These are phyloP conservation scores for Pseudococcus viburni DNA, from an alignment of 2,888 invertebrate genomes.

Conservation along the genomic window DNA sequence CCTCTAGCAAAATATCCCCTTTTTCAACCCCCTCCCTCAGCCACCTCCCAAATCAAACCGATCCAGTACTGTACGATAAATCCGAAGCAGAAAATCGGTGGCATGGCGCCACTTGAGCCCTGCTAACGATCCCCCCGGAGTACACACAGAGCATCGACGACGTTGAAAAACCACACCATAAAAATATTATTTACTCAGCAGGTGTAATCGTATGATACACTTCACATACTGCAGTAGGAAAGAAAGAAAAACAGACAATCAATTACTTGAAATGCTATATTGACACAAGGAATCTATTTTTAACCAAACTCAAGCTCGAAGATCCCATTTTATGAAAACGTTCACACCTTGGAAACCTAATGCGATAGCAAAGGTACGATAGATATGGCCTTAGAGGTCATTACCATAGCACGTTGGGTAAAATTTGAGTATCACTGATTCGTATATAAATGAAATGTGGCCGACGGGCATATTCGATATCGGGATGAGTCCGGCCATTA, in stretches of 20 bases:
- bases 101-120: not conserved
- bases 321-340: not conserved
- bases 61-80: not conserved
- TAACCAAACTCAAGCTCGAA: not conserved
- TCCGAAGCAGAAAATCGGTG: not conserved
- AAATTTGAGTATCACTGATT: conserved; percentile 57
- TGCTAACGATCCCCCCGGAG: not conserved
- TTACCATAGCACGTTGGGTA: not conserved
- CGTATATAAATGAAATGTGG: conserved; percentile 32
- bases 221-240: not conserved
- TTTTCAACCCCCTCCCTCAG: not conserved
- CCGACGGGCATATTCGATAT: conserved; percentile 46
- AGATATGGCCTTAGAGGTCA: not conserved
- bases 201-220: conserved; percentile 40
- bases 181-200: conserved; percentile 37
- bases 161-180: conserved; percentile 7
- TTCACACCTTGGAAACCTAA: not conserved
- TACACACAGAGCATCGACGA: not conserved
- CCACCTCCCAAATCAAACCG: not conserved
- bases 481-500: conserved; percentile 64
- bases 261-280: conserved; percentile 7
- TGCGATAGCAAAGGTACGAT: not conserved
- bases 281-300: conserved; percentile 29
- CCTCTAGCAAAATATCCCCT: not conserved
- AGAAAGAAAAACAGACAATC: conserved; percentile 27